Conservation (phyloP, 2,888 invertebrate species). For the Odiellus spinosus region DNA sequence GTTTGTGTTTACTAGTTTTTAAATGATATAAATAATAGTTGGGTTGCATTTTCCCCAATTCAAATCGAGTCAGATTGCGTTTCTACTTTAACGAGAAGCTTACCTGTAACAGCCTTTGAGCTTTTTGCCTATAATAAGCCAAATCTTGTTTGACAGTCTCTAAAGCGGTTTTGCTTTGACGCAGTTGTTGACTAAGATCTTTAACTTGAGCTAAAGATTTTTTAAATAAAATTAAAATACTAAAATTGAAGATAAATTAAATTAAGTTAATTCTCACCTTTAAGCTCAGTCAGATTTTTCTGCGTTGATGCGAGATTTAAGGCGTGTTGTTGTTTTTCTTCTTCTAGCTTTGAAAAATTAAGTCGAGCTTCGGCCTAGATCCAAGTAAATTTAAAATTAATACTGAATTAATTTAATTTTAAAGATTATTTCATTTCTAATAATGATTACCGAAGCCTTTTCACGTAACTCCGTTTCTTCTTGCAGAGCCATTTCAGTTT, state of each 20-base stretch:
- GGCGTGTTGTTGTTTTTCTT: constrained; percentile 34
- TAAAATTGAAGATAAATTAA: too few species aligned
- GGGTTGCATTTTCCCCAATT: too few species aligned
- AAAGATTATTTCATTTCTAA: too few species aligned
- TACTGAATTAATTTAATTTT: too few species aligned
- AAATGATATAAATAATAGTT: too few species aligned
- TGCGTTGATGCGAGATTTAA: constrained; percentile 27
- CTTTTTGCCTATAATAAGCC: constrained; percentile 59
- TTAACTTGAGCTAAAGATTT: constrained; percentile 9
- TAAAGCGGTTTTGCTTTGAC: constrained; percentile 28
- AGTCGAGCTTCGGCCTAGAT: constrained; percentile 27
- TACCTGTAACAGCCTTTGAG: constrained; percentile 41
- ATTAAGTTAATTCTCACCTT: constrained; percentile 24
- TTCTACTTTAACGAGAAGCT: too few species aligned
- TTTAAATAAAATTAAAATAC: too few species aligned
- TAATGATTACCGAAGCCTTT: constrained; percentile 22
- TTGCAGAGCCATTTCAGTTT: constrained; percentile 31
- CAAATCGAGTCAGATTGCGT: too few species aligned
- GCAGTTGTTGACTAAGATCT: constrained; percentile 28
- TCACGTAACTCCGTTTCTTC: constrained; percentile 29
- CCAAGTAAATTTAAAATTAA: constrained; percentile 4
- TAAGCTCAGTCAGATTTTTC: constrained; percentile 28
- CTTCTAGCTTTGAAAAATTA: constrained; percentile 30
- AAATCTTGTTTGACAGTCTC: constrained; percentile 41
- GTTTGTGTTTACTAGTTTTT: too few species aligned